Evolutionary conservation across 2,888 invertebrate genomes (phyloP).

Genomic region (Agriopis leucophaearia): DNA sequence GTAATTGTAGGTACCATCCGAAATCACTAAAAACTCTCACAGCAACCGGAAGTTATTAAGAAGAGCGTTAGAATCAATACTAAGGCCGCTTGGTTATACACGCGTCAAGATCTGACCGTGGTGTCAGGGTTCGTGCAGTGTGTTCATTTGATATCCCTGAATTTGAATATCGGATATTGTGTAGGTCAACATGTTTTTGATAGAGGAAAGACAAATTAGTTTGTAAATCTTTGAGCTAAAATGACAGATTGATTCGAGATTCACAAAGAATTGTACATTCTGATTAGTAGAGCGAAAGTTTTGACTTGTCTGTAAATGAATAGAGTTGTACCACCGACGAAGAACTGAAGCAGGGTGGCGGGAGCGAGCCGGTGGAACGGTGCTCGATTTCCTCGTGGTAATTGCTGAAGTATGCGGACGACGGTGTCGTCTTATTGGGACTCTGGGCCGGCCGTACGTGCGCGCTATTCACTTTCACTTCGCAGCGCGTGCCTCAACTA

Average conservation of each 20-base stretch:
- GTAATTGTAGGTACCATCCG: conserved; percentile 1
- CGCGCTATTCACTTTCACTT: conserved; percentile 84
- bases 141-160: conserved; percentile 62
- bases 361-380: conserved; percentile 67
- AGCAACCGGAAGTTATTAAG: conserved; percentile 69
- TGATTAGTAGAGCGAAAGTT: conserved; percentile 1
- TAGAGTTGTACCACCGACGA: conserved; percentile 26
- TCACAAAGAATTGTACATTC: no score
- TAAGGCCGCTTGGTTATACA: conserved; percentile 61
- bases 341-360: conserved; percentile 54
- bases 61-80: conserved; percentile 61
- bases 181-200: conserved; percentile 51
- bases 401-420: conserved; percentile 85
- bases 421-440: conserved; percentile 84
- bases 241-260: not conserved
- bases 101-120: conserved; percentile 64
- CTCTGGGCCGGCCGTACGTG: conserved; percentile 78
- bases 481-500: conserved; percentile 73
- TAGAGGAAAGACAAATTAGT: conserved; percentile 27
- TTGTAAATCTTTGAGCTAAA: not conserved
- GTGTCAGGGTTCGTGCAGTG: conserved; percentile 64
- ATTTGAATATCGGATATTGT: conserved; percentile 56
- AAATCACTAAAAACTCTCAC: conserved; percentile 37
- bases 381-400: conserved; percentile 83
- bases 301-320: conserved; percentile 5